Evolutionary conservation across 2,113 vertebrate species (phyloP), one percentile per base, ranked within the genome.

Genomic region (Anhinga rufa): DNA sequence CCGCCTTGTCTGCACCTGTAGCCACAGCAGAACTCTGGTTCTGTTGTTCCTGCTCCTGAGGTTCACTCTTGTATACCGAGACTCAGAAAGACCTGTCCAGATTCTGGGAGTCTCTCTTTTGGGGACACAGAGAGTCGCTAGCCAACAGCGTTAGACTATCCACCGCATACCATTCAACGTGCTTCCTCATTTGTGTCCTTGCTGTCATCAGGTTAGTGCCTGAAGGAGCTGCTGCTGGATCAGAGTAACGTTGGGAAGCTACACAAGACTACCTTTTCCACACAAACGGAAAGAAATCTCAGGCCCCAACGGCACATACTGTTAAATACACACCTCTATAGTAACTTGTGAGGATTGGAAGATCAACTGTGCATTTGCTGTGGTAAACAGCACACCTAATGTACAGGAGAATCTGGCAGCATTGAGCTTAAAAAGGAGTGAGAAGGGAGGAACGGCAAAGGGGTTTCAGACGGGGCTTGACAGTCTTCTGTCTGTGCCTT

Each of bases 81-180:
- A 8, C 8, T 36, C 31, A 8, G 66, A 26, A 69, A 68, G 26
- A 32, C 16, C 32, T 29, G 24, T 36, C 26, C 5, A 8, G 20
- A 25, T 34, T 15, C 26, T 15, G 3, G 5, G 9, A 38, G 20
- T 5, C 36, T 69, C 31, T 81, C 13, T 68, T 61, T 38, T 9
- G 9, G 2, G 12, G 4, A 74, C 13, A 13, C 10, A 44, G 36
- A 71, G 9, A n/a, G 12, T 1, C 6, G 2, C 13, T 18, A 52
- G 40, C n/a, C 2, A 6, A 21, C 38, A 38, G 9, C 2, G 3
- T 54, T 29, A n/a, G 12, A 12, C 18, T 44, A 29, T 10, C 16
- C 34, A 18, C 0, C 3, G 3, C 0, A 3, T 26, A 3, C 5
- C 2, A 15, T 2, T 52, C 10, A 66, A 11, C 4, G 20, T 21